Base-by-base conservation (phyloP, 2,113 vertebrate species). In the Gnathonemus echidnorhynchus region DNA sequence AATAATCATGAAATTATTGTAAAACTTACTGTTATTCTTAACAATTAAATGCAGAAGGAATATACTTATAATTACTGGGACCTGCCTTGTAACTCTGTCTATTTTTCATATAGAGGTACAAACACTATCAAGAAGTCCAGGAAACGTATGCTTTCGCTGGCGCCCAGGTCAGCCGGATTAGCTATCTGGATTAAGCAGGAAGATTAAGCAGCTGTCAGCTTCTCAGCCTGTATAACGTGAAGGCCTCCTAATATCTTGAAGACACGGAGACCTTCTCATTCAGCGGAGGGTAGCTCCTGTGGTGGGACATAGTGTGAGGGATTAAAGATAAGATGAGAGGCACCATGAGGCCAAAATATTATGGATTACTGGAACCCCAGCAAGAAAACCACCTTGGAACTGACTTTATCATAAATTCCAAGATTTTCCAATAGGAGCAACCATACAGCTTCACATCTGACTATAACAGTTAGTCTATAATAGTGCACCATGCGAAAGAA, bases 311-410 rank as follows among this genome's bases (percentile, higher is more conserved):
- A 74, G 66, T 42, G 84, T 90, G 89, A 88, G 86, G 91, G 89
- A 86, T 88, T 77, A 89, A 46, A 89, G 92, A 91, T 90, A 90
- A 91, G 89, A 31, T 87, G 87, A 89, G 86, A 89, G 88, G 53
- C 70, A 89, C 85, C 66, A 84, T 35, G 62, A 77, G 88, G 58
- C 87, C 87, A 62, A 74, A 92, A 89, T 90, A 66, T 90, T 92
- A 83, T 21, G 90, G 90, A 92, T 92, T 91, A 91, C 10, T 62
- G 45, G 49, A 87, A 74, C 45, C 1, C 7, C 39, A 87, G 31
- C 1, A 15, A 66, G n/a, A 89, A 62, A 31, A 46, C 58, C 70
- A 17, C 53, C 56, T 87, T 87, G 89, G 87, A 88, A 62, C 24
- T 15, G 50, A 88, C 91, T 90, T 77, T 91, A 74, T 89, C 86